Conservation (phyloP, 2,797 vertebrate species). For the Crenuchus spilurus region DNA sequence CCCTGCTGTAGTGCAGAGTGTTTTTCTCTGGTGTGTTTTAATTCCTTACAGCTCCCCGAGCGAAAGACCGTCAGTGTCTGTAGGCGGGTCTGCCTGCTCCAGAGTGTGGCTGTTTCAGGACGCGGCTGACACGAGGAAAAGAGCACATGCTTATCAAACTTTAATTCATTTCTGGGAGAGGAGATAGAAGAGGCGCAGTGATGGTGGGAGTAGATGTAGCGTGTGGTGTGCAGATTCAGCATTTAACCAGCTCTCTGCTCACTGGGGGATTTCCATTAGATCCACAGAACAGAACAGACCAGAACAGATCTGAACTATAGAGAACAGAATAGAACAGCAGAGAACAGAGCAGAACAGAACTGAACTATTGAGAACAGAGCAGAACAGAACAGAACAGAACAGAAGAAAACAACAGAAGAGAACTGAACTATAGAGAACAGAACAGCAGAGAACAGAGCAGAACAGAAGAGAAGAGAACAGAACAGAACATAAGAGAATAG, state of each 20-base stretch:
- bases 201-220: conserved; percentile 66
- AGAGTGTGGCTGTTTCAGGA: neutral
- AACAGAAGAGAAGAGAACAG: too few relatives aligned
- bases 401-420: too few relatives aligned
- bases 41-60: neutral
- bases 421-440: too few relatives aligned
- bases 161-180: conserved; percentile 62
- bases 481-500: too few relatives aligned
- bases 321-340: too few relatives aligned
- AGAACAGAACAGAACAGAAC: too few relatives aligned
- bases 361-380: too few relatives aligned
- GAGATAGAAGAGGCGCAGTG: conserved; percentile 44
- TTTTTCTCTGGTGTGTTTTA: neutral
- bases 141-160: conserved; percentile 74
- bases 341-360: too few relatives aligned
- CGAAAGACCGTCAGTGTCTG: neutral
- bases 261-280: conserved; percentile 19
- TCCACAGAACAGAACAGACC: conserved; percentile 26
- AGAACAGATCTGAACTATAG: too few relatives aligned
- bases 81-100: neutral
- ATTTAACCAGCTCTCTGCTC: conserved; percentile 12
- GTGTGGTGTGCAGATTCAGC: conserved; percentile 70
- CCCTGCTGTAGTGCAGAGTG: neutral
- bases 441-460: too few relatives aligned
- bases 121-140: conserved; percentile 48